phyloP scores from a whole-genome alignment of 2,888 invertebrate genomes.

The Priocnemis perturbator region DNA sequence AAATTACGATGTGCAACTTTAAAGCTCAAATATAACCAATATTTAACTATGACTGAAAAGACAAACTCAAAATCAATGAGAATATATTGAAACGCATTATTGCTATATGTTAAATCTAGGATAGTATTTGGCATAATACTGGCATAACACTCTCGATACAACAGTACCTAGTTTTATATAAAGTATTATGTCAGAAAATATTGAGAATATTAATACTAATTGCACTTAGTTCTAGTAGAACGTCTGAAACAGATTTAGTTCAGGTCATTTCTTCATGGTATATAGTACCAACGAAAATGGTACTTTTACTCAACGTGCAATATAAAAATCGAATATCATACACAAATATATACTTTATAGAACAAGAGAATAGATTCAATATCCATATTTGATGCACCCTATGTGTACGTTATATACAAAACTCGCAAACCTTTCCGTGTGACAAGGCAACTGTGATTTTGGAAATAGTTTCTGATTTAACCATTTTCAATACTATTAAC shows the following conservation, averaged over 20 bases:
- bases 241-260: not conserved
- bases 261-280: not conserved
- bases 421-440: not conserved
- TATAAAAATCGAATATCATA: not conserved
- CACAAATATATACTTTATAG: too few relatives aligned
- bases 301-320: not conserved
- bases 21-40: slow-evolving; percentile 20
- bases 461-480: too few relatives aligned
- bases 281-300: not conserved
- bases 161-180: slow-evolving; percentile 17
- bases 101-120: slow-evolving; percentile 2
- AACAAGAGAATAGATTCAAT: too few relatives aligned
- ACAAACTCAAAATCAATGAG: slow-evolving; percentile 27
- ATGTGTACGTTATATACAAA: not conserved
- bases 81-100: not conserved
- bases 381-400: too few relatives aligned
- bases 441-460: too few relatives aligned
- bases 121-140: slow-evolving; percentile 44
- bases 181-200: slow-evolving; percentile 15
- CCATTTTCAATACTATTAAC: slow-evolving; percentile 16
- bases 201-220: slow-evolving; percentile 29
- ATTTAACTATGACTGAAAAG: slow-evolving; percentile 21
- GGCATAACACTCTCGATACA: slow-evolving; percentile 46
- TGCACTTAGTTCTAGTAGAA: slow-evolving; percentile 26
- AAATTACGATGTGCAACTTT: slow-evolving; percentile 12